phyloP scores from a whole-genome alignment of 2,797 vertebrate species.

The Sebastiscus tertius region DNA sequence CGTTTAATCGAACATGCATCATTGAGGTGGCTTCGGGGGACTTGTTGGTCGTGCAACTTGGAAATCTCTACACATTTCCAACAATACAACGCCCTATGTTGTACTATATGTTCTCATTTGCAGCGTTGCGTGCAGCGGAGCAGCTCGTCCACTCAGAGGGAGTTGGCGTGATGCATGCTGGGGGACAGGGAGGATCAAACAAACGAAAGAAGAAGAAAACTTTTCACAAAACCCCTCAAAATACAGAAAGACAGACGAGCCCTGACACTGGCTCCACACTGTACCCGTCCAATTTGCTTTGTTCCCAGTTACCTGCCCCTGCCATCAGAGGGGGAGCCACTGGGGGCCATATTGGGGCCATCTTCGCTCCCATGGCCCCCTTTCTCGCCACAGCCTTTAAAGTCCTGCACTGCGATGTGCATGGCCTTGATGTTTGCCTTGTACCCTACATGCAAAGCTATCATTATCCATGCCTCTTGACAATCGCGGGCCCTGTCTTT shows the following conservation, averaged over 20 bases:
- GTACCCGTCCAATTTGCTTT: constrained; percentile 75
- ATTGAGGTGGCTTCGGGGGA: not conserved
- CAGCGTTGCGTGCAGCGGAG: not conserved
- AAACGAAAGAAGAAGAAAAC: constrained; percentile 48
- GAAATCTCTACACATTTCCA: not conserved
- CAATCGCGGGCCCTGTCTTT: constrained; percentile 82
- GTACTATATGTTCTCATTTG: constrained; percentile 20
- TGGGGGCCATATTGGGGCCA: constrained; percentile 71
- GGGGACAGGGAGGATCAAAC: constrained; percentile 57
- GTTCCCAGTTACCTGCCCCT: constrained; percentile 80
- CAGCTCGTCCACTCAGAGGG: constrained; percentile 21
- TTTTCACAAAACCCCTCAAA: constrained; percentile 53
- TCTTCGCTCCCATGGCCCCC: constrained; percentile 64
- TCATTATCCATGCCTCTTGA: constrained; percentile 87
- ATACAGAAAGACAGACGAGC: constrained; percentile 34
- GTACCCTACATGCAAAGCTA: constrained; percentile 85
- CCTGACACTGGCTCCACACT: constrained; percentile 44
- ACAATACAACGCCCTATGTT: not conserved
- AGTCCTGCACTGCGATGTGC: constrained; percentile 72
- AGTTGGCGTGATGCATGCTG: constrained; percentile 30
- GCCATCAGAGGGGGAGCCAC: constrained; percentile 70
- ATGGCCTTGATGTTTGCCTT: constrained; percentile 83
- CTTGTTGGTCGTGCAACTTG: not conserved
- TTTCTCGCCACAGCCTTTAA: constrained; percentile 75
- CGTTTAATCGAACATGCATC: not conserved